Conservation (phyloP, 2,888 invertebrate genomes). For the Ernsta delagoae region DNA sequence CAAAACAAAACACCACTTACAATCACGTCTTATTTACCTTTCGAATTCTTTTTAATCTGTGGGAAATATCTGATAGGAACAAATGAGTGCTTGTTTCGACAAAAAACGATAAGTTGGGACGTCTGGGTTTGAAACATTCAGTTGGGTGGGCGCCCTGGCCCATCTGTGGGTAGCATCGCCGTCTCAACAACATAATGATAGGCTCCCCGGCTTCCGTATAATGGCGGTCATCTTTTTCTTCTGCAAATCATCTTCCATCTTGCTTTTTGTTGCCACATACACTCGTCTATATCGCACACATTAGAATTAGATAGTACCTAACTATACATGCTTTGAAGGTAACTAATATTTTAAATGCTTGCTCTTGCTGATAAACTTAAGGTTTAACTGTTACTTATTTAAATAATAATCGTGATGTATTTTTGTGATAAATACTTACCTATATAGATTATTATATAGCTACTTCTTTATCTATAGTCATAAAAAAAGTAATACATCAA, state of each 20-base stretch:
- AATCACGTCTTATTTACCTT: constrained; percentile 23
- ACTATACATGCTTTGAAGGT: too few species aligned
- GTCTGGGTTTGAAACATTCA: constrained; percentile 17
- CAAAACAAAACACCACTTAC: constrained; percentile 1
- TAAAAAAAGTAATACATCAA: too few species aligned
- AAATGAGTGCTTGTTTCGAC: constrained; percentile 28
- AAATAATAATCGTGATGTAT: too few species aligned
- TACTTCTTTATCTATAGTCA: too few species aligned
- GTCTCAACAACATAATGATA: constrained; percentile 52
- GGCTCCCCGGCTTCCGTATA: constrained; percentile 48
- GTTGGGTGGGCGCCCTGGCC: constrained; percentile 43
- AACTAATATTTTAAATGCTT: too few species aligned
- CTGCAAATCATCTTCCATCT: constrained; percentile 45
- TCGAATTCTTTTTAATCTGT: constrained; percentile 36
- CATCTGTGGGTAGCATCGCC: constrained; percentile 38
- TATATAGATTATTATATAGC: too few species aligned
- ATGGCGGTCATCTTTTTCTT: constrained; percentile 50
- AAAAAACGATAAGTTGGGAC: constrained; percentile 15
- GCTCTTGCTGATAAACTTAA: too few species aligned
- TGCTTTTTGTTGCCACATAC: constrained; percentile 19
- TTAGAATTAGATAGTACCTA: too few species aligned
- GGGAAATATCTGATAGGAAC: constrained; percentile 28
- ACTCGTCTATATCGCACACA: too few species aligned
- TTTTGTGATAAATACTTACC: too few species aligned
- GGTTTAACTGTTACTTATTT: too few species aligned